These are phyloP conservation scores for Sardinella longiceps DNA, from an alignment of 2,797 vertebrate species.

Conservation along the genomic window DNA sequence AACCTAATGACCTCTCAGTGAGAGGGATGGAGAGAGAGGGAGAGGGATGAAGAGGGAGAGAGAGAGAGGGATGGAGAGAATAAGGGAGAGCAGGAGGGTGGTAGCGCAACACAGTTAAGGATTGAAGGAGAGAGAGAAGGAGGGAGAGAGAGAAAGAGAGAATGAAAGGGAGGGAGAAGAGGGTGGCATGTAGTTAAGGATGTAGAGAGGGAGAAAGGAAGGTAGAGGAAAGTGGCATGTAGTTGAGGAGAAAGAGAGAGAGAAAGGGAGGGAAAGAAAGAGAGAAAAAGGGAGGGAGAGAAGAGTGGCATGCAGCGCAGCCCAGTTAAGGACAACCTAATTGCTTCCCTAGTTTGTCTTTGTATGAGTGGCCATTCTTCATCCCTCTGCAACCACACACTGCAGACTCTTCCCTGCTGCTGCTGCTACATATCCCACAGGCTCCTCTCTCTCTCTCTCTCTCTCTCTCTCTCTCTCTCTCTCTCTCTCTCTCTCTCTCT, in stretches of 20 bases:
- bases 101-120: neutral
- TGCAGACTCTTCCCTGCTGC: neutral
- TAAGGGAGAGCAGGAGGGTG: too few species aligned
- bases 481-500: neutral
- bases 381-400: neutral
- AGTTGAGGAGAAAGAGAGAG: too few species aligned
- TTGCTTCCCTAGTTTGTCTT: constrained; percentile 12
- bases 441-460: neutral
- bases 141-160: too few species aligned
- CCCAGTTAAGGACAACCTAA: neutral
- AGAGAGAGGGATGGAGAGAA: too few species aligned
- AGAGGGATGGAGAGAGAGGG: neutral
- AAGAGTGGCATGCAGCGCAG: neutral
- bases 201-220: neutral
- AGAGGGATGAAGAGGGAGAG: neutral
- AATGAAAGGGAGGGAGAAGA: too few species aligned
- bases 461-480: neutral
- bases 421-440: neutral
- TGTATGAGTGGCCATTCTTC: constrained; percentile 11
- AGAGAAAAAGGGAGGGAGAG: neutral
- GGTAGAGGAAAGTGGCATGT: neutral
- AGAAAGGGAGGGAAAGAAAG: neutral
- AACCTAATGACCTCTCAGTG: neutral
- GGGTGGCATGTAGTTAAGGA: too few species aligned
- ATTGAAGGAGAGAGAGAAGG: neutral